Evolutionary conservation across 2,113 vertebrate species (phyloP).

Genomic region (Lichenostomus cassidix): DNA sequence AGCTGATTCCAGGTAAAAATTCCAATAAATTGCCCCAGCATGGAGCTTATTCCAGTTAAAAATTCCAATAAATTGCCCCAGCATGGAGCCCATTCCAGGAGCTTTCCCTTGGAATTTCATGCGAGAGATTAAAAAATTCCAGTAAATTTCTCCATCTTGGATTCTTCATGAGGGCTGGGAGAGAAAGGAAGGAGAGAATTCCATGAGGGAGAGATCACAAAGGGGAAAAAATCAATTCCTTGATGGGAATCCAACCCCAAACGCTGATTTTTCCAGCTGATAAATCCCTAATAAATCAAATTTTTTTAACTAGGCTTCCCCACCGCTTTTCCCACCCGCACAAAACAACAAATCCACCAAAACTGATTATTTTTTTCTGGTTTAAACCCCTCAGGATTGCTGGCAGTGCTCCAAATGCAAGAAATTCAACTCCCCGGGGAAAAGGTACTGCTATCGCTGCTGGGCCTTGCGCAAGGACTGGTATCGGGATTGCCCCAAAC

Average conservation of each 20-base stretch:
- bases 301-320: neutral
- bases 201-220: neutral
- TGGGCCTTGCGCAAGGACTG: constrained; percentile 94
- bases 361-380: neutral
- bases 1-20: too few species aligned
- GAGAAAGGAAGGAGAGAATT: neutral
- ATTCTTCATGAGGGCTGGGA: neutral
- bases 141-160: neutral
- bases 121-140: too few species aligned
- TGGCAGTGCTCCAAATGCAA: constrained; percentile 95
- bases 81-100: too few species aligned
- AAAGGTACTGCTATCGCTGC: constrained; percentile 95
- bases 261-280: too few species aligned
- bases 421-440: constrained; percentile 90
- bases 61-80: too few species aligned
- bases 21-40: neutral
- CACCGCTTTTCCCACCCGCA: neutral
- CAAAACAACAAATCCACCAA: too few species aligned
- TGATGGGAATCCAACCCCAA: too few species aligned
- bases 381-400: constrained; percentile 79
- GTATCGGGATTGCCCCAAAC: constrained; percentile 90
- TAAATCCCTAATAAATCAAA: too few species aligned
- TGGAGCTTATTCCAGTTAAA: too few species aligned
- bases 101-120: too few species aligned
- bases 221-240: neutral